These are phyloP conservation scores for Sorex araneus DNA, from an alignment of 2,113 vertebrate genomes.

Conservation along the genomic window DNA sequence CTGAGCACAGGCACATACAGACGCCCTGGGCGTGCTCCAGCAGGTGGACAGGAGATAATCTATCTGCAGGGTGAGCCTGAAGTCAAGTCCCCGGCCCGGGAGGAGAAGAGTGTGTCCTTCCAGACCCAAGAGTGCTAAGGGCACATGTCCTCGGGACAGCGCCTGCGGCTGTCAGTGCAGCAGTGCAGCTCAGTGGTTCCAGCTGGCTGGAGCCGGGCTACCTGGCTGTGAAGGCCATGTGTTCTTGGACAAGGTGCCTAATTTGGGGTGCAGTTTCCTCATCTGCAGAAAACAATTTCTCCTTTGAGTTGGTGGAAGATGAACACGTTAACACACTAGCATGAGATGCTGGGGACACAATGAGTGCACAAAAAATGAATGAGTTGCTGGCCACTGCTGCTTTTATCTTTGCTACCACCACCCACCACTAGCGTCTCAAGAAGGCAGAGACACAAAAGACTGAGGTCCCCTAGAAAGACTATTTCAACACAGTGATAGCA, in stretches of 20 bases:
- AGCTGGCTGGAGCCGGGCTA: not conserved
- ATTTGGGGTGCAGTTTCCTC: not conserved
- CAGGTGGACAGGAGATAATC: not conserved
- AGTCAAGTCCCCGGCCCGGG: not conserved
- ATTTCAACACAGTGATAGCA: constrained; percentile 32
- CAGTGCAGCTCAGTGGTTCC: not conserved
- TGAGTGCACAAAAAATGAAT: not conserved
- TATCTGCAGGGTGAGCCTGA: not conserved
- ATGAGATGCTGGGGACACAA: not conserved
- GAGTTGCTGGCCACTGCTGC: not conserved
- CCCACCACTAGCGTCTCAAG: not conserved
- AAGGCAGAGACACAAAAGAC: not conserved
- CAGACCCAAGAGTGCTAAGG: not conserved
- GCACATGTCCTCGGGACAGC: not conserved
- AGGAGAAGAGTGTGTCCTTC: not conserved
- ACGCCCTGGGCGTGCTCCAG: not conserved
- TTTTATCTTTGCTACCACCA: not conserved
- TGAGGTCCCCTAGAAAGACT: not conserved
- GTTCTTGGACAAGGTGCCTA: not conserved
- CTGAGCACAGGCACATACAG: not conserved
- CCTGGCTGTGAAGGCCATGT: not conserved
- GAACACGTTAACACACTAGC: not conserved
- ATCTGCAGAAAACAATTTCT: not conserved
- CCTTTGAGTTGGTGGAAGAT: not conserved
- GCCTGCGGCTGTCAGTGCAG: not conserved